phyloP scores from a whole-genome alignment of 2,888 invertebrate species.

The Hypercompe scribonia region DNA sequence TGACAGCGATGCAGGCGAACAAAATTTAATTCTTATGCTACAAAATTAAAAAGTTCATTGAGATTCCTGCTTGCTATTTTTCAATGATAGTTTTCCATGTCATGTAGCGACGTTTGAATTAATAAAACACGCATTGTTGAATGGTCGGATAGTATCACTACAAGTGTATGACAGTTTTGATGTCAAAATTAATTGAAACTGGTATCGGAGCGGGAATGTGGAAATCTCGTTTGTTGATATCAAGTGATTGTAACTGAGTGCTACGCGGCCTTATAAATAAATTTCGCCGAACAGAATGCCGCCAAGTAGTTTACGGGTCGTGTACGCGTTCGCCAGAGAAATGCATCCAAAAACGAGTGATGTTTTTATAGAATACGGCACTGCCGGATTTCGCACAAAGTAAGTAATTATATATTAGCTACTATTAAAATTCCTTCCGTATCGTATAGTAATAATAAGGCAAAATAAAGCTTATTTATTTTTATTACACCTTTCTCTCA shows the following conservation, averaged over 20 bases:
- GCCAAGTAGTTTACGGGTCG: slow-evolving; percentile 88
- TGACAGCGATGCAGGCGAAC: background rate
- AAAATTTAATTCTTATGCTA: slow-evolving; percentile 18
- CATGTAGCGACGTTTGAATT: slow-evolving; percentile 23
- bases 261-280: slow-evolving; percentile 80
- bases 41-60: slow-evolving; percentile 30
- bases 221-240: slow-evolving; percentile 81
- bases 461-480: slow-evolving; percentile 49
- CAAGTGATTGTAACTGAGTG: slow-evolving; percentile 81
- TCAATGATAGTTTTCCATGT: background rate
- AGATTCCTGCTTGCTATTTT: background rate
- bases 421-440: slow-evolving; percentile 49
- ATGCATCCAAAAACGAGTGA: slow-evolving; percentile 91
- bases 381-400: slow-evolving; percentile 94
- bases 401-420: slow-evolving; percentile 77
- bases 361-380: slow-evolving; percentile 92
- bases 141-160: slow-evolving; percentile 35
- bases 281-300: slow-evolving; percentile 81
- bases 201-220: slow-evolving; percentile 79
- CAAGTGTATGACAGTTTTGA: slow-evolving; percentile 56
- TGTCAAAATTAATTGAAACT: slow-evolving; percentile 62
- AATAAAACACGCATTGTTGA: slow-evolving; percentile 22
- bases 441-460: slow-evolving; percentile 51
- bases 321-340: slow-evolving; percentile 92
- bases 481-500: slow-evolving; percentile 61